Percentiles rank a stretch among this genome's conserved stretches.
Conservation (phyloP, 2,888 invertebrate genomes). For the Yponomeuta malinellus region DNA sequence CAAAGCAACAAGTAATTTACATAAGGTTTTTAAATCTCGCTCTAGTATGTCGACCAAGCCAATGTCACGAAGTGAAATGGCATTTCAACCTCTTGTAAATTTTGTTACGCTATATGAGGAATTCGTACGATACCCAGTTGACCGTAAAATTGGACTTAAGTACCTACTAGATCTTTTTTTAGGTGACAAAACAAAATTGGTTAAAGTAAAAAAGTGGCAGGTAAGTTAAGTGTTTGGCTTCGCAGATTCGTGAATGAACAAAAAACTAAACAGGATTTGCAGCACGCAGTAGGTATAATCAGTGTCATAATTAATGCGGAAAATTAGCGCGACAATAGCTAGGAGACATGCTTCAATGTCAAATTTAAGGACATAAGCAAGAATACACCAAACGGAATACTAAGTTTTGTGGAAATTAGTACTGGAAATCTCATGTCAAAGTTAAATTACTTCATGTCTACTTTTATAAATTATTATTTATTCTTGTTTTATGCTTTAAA, state of each 20-base stretch:
- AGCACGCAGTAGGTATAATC: constrained; percentile 34
- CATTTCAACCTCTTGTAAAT: too few species aligned
- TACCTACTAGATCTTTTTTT: constrained; percentile 26
- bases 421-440: too few species aligned
- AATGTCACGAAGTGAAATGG: too few species aligned
- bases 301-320: constrained; percentile 36
- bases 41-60: too few species aligned
- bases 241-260: constrained; percentile 24
- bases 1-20: too few species aligned
- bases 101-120: constrained; percentile 22
- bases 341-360: constrained; percentile 40
- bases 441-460: too few species aligned
- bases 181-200: constrained; percentile 24
- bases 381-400: not conserved
- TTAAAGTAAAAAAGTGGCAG: constrained; percentile 26
- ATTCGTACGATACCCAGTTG: constrained; percentile 31
- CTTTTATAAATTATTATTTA: too few species aligned
- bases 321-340: constrained; percentile 31
- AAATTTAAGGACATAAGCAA: constrained; percentile 29
- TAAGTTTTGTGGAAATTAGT: too few species aligned
- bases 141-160: constrained; percentile 41
- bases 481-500: too few species aligned
- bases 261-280: constrained; percentile 56
- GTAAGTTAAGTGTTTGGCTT: constrained; percentile 15
- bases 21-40: too few species aligned